Base-by-base conservation (phyloP, 2,113 vertebrate genomes). In the Carettochelys insculpta region DNA sequence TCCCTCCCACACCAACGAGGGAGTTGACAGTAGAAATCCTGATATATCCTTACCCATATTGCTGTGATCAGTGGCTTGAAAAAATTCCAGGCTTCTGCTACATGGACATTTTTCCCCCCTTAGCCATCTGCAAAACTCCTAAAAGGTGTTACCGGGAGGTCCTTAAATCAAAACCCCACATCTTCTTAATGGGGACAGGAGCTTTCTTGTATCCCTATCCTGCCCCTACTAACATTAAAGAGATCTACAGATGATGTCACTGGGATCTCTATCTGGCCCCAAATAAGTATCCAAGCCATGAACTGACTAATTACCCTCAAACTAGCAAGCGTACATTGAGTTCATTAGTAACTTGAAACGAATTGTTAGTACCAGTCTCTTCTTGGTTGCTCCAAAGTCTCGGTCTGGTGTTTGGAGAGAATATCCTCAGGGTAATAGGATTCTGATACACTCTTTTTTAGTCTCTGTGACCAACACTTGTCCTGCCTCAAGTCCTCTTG, bases 401-500 rank as follows among this genome's bases (percentile, higher is more conserved):
- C 0, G 0, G 12, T 88, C 81, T 82, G 61, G 88, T 93, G 92
- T 90, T 90, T 86, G 83, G 48, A 93, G 71, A 76, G 76, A 82
- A 82, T 82, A 76, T 95, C 80, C 80, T 16, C 1, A 16, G 90
- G 86, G 87, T 89, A 93, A 86, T 31, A 86, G 71, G 76, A 92
- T 52, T 92, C 87, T 83, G 76, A 90, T 89, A 91, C 3, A 90
- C 93, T 92, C 92, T 93, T 71, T 82, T 84, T 86, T 53, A 90
- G 75, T 58, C 58, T 89, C 61, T 77, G 75, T 94, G 91, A 92
- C 95, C 87, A 54, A 84, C 91, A n/a, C 71, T 86, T 83, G 81
- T 87, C 78, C 94, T 94, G 92, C 88, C 92, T 93, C 87, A 78
- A 95, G 92, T 90, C 84, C 91, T 93, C 61, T 86, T 95, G 80